Evolutionary conservation across 1,140 invertebrate genomes (phyloP).

Genomic region (Heliconius hewitsoni): DNA sequence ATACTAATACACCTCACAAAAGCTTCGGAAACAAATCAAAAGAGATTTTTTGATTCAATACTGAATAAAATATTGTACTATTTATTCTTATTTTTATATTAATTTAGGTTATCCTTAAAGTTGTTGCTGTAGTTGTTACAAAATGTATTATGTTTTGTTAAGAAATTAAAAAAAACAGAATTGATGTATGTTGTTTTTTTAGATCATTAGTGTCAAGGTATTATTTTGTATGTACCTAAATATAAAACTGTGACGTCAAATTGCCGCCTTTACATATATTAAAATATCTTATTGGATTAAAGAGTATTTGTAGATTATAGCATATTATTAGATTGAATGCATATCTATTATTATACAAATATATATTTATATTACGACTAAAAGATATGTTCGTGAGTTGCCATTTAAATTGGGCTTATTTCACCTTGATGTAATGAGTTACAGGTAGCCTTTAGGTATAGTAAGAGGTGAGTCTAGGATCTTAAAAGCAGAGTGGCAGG

Average conservation of each 20-base stretch:
- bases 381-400: conserved; percentile 19
- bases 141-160: not conserved
- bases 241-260: not conserved
- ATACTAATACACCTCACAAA: no score
- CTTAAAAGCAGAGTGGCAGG: conserved; percentile 71
- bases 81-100: no score
- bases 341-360: not conserved
- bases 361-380: not conserved
- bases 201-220: conserved; percentile 10
- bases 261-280: not conserved
- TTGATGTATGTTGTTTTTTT: conserved; percentile 1
- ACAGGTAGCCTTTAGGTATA: conserved; percentile 63
- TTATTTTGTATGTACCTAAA: conserved; percentile 1
- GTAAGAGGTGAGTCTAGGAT: conserved; percentile 78
- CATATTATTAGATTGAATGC: not conserved
- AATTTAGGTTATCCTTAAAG: not conserved
- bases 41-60: no score
- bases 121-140: not conserved
- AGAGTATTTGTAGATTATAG: not conserved
- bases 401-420: conserved; percentile 52
- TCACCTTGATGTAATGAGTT: conserved; percentile 74
- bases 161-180: not conserved
- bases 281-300: not conserved
- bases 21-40: no score
- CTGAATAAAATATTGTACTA: no score